Percentiles rank a stretch among this genome's conserved stretches.
phyloP scores from a whole-genome alignment of 2,113 vertebrate species.

The Indri indri region DNA sequence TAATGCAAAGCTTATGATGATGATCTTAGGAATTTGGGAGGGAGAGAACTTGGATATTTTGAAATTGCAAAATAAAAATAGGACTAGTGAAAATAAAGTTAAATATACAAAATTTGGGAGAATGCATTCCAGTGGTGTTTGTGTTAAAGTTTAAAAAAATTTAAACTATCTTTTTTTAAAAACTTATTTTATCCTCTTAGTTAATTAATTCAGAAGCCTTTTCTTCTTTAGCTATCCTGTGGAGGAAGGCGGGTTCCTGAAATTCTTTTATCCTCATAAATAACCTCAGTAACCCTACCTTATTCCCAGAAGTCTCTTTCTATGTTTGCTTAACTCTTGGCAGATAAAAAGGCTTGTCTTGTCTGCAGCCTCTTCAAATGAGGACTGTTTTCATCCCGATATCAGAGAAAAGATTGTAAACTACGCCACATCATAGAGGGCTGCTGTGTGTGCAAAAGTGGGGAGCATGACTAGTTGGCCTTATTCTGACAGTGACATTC shows the following conservation, averaged over 20 bases:
- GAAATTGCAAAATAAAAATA: background rate
- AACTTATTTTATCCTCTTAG: background rate
- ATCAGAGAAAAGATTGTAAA: background rate
- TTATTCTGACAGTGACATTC: background rate
- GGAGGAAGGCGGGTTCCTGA: background rate
- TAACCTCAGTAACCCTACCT: background rate
- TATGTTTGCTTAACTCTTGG: background rate
- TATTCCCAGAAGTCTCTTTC: background rate
- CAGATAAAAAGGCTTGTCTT: background rate
- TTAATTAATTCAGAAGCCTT: background rate
- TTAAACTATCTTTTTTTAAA: background rate
- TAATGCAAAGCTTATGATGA: background rate
- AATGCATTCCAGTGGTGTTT: background rate
- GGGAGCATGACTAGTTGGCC: background rate
- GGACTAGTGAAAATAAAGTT: background rate
- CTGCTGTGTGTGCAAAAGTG: background rate
- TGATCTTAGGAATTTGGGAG: background rate
- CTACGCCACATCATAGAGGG: background rate
- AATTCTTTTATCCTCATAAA: background rate
- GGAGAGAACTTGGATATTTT: background rate
- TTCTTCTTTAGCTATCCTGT: background rate
- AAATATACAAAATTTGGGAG: background rate
- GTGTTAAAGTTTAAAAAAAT: background rate
- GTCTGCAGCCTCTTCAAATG: background rate
- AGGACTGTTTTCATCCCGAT: background rate